Evolutionary conservation across 2,888 invertebrate species (phyloP), one percentile per base, ranked within the genome.

Genomic region (Apotomis capreana): DNA sequence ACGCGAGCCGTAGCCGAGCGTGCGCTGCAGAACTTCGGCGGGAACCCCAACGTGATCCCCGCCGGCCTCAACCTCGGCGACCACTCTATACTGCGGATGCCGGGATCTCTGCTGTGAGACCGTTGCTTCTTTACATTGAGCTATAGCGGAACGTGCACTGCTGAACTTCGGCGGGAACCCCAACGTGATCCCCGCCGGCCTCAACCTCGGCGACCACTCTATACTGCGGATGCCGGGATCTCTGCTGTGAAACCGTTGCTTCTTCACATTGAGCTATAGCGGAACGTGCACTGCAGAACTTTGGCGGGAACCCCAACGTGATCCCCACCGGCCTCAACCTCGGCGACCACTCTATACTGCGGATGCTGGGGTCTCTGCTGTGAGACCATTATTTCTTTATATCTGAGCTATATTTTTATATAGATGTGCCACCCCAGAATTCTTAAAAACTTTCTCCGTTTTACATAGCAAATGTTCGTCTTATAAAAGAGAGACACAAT

Each of bases 251-350:
- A 1, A 15, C 15, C 15, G 15, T 15, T 15, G 15, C 15, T 15
- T 15, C 15, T 15, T 15, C 1, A 15, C 15, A 15, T 15, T 15
- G 82, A 46, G 89, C 85, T 0, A 80, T 79, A 44, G 86, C 90
- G 0, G 72, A 80, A 61, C 15, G 15, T 15, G 15, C 15, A 15
- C 15, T 15, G 15, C 15, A 15, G 15, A 75, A 78, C 0, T 69
- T 76, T 0, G 63, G 65, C 0, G 77, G 83, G 0, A 72, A 77
- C 5, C 40, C 72, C 0, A 73, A 72, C 4, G 70, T 76, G 37
- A 89, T 92, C 36, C 92, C 92, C 0, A 88, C 91, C 0, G 92
- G 91, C 0, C 73, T 92, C 6, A 87, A 89, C 76, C 84, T 92
- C 15, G 15, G 15, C 15, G 15, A 15, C 15, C 15, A 15, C 15